Conservation (phyloP, 2,113 vertebrate genomes). For the Lophochroa leadbeateri region DNA sequence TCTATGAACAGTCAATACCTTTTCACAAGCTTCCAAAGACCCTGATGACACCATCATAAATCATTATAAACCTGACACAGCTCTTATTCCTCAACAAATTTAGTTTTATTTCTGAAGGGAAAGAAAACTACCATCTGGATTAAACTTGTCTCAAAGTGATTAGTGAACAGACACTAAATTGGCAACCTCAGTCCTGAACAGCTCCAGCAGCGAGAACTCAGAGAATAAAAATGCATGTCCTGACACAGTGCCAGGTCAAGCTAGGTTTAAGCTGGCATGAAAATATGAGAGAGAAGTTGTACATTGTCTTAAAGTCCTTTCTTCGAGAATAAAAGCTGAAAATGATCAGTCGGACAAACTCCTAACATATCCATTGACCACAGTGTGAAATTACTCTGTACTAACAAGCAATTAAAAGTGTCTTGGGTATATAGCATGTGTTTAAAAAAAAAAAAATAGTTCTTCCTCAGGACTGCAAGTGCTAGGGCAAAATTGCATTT, state of each 20-base stretch:
- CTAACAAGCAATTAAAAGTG: background rate
- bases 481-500: background rate
- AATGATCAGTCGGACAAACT: background rate
- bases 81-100: background rate
- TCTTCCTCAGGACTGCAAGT: background rate
- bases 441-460: background rate
- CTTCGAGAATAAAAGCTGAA: background rate
- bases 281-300: background rate
- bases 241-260: conserved; percentile 1
- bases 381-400: background rate
- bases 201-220: background rate
- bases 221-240: conserved; percentile 9
- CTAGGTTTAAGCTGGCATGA: background rate
- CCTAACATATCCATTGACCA: background rate
- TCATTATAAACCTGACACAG: background rate
- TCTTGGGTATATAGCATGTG: background rate
- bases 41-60: background rate
- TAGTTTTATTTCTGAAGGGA: background rate
- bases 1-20: background rate
- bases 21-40: background rate
- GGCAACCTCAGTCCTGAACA: background rate
- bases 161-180: background rate
- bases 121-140: background rate
- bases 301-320: background rate
- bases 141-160: background rate